phyloP scores from a whole-genome alignment of 1,140 invertebrate species.

The Drosophila insularis region DNA sequence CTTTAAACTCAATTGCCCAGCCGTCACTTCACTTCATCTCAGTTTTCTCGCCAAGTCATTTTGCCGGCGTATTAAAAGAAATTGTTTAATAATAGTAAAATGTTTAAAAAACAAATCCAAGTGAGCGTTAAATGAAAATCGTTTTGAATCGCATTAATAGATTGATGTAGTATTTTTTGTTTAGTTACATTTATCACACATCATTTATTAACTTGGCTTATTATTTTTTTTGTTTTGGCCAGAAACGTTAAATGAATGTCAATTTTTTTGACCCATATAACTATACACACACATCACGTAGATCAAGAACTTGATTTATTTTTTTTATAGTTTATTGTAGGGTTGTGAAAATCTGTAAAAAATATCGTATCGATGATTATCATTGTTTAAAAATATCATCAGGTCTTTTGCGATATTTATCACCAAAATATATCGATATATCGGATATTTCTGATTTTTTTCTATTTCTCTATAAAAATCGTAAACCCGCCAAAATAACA shows the following conservation, averaged over 20 bases:
- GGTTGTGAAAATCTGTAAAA: too few relatives aligned
- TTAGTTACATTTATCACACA: conserved; percentile 4
- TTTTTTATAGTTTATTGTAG: conserved; percentile 5
- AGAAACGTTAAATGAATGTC: conserved; percentile 7
- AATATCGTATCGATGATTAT: too few relatives aligned
- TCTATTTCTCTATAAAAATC: too few relatives aligned
- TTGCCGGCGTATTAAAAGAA: conserved; percentile 31
- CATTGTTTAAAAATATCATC: too few relatives aligned
- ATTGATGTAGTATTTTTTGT: conserved; percentile 24
- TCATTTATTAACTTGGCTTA: conserved; percentile 26
- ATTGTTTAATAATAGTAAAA: conserved; percentile 26
- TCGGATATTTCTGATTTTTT: too few relatives aligned
- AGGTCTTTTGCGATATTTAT: too few relatives aligned
- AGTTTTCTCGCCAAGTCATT: not conserved
- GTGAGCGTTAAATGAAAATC: conserved; percentile 58
- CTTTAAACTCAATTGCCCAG: conserved; percentile 49
- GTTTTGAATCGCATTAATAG: conserved; percentile 47
- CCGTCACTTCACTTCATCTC: conserved; percentile 40
- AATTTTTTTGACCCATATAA: conserved; percentile 52
- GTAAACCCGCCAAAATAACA: too few relatives aligned
- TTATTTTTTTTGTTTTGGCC: not conserved
- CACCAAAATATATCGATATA: too few relatives aligned
- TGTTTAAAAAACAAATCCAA: conserved; percentile 26
- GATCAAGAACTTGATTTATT: conserved; percentile 38
- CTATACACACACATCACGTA: conserved; percentile 50